Percentiles rank a stretch among this genome's conserved stretches.
Evolutionary conservation across 2,888 invertebrate genomes (phyloP).

Genomic region (Pantelozetes paolii): DNA sequence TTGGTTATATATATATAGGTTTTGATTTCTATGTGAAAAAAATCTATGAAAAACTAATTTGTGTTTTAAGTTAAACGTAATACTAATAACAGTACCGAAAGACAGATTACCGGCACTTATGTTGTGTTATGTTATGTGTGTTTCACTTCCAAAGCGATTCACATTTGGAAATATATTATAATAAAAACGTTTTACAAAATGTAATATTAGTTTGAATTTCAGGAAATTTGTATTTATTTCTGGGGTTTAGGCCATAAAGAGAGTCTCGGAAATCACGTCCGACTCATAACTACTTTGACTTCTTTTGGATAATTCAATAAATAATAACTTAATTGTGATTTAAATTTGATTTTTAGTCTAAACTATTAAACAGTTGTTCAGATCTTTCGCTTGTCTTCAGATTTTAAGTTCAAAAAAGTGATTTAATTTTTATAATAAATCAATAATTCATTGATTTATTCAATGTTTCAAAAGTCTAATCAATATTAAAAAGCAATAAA

Average conservation of each 20-base stretch:
- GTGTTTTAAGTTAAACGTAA: background rate
- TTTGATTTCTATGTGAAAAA: conserved; percentile 32
- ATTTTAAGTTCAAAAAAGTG: background rate
- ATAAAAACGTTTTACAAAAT: background rate
- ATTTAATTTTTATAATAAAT: background rate
- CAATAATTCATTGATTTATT: conserved; percentile 7
- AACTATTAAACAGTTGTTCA: background rate
- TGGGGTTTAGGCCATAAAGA: background rate
- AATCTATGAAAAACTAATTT: conserved; percentile 11
- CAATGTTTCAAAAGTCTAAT: background rate
- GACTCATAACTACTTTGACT: background rate
- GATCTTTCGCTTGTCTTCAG: background rate
- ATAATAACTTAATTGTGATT: background rate
- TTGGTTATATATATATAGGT: conserved; percentile 24
- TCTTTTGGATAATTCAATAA: background rate
- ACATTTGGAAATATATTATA: conserved; percentile 15
- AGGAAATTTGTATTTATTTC: conserved; percentile 7
- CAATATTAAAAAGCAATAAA: background rate
- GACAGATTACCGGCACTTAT: conserved; percentile 1
- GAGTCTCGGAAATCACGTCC: background rate
- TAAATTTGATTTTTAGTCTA: background rate
- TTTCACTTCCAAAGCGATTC: background rate
- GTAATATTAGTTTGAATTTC: background rate
- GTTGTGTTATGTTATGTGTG: background rate
- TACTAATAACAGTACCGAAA: background rate